Percentiles rank a stretch among this genome's conserved stretches.
Conservation (phyloP, 2,888 invertebrate species). For the Tetropium fuscum region DNA sequence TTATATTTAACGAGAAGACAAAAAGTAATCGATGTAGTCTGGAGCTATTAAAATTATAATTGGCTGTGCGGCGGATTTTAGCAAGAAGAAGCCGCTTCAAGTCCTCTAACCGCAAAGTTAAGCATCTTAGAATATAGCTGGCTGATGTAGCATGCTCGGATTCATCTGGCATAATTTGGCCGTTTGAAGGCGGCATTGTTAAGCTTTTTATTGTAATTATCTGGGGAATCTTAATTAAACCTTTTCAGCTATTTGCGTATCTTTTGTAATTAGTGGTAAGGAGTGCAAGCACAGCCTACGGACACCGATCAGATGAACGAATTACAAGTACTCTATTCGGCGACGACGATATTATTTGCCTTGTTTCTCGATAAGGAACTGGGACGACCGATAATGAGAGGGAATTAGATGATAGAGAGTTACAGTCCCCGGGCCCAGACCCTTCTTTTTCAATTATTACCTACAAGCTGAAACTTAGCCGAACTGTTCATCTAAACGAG, state of each 20-base stretch:
- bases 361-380: too few relatives aligned
- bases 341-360: neutral
- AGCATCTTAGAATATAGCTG: conserved; percentile 23
- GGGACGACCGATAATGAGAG: too few relatives aligned
- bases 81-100: conserved; percentile 2
- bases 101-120: conserved; percentile 23
- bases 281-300: conserved; percentile 1
- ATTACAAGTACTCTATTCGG: neutral
- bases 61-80: conserved; percentile 5
- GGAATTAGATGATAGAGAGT: too few relatives aligned
- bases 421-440: too few relatives aligned
- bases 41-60: conserved; percentile 22
- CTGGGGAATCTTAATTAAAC: conserved; percentile 40
- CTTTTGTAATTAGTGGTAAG: conserved; percentile 34
- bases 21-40: conserved; percentile 5
- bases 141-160: conserved; percentile 24
- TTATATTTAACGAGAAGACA: neutral
- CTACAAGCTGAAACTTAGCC: too few relatives aligned
- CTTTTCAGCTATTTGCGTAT: conserved; percentile 40
- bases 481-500: too few relatives aligned
- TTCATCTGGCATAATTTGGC: conserved; percentile 36
- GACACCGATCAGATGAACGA: conserved; percentile 21
- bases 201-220: conserved; percentile 44
- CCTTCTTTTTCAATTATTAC: too few relatives aligned
- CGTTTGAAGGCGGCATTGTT: conserved; percentile 41